phyloP scores from a whole-genome alignment of 2,113 vertebrate genomes.

The Eudyptes chrysolophus region DNA sequence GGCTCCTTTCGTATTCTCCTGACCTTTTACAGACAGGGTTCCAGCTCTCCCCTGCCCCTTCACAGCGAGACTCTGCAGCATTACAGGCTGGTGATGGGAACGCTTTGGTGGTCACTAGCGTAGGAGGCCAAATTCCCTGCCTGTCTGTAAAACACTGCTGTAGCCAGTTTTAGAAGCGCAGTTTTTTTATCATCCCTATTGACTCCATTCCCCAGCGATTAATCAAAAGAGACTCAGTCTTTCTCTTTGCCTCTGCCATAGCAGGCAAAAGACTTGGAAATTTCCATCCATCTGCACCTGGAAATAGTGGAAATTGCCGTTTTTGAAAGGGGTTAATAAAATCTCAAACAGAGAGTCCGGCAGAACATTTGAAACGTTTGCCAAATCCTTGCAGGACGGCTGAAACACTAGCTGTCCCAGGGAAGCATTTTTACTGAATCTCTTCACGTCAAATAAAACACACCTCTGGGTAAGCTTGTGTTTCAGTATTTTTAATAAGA shows the following conservation, averaged over 20 bases:
- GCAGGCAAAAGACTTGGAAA: background rate
- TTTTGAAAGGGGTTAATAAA: slow-evolving; percentile 45
- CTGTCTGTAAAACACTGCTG: background rate
- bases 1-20: background rate
- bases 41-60: background rate
- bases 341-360: background rate
- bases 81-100: background rate
- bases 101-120: background rate
- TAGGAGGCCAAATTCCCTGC: background rate
- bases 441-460: slow-evolving; percentile 26
- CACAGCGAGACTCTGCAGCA: background rate
- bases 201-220: background rate
- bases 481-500: slow-evolving; percentile 38
- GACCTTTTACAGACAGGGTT: background rate
- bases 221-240: background rate
- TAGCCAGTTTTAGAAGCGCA: background rate
- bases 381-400: background rate
- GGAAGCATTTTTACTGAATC: slow-evolving; percentile 29
- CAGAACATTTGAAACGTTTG: background rate
- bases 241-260: background rate
- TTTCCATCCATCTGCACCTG: background rate
- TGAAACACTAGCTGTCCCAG: slow-evolving; percentile 39
- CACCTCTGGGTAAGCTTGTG: slow-evolving; percentile 23
- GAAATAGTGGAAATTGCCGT: slow-evolving; percentile 15
- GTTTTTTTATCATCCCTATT: background rate